Evolutionary conservation across 2,113 vertebrate species (phyloP).

Genomic region (Strix aluco): DNA sequence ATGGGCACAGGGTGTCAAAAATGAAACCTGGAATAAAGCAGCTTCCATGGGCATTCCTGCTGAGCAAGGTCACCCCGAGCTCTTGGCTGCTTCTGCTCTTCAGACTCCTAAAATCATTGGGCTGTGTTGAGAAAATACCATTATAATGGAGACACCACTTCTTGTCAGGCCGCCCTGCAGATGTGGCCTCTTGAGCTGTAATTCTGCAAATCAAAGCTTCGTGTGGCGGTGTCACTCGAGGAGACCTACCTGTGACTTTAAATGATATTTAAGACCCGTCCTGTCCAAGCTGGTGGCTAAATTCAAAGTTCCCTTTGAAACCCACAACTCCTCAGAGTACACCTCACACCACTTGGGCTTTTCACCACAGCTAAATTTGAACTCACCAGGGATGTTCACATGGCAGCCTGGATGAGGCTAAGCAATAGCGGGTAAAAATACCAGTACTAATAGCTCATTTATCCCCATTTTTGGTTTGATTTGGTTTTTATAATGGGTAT

Average conservation of each 20-base stretch:
- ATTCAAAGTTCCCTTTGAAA: too few relatives aligned
- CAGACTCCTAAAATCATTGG: too few relatives aligned
- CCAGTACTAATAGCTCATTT: accelerated
- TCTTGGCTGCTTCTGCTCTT: neutral
- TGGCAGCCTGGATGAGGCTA: neutral
- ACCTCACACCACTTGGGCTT: neutral
- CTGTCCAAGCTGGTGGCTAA: neutral
- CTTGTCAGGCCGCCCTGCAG: neutral
- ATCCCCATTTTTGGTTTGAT: neutral
- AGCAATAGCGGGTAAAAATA: too few relatives aligned
- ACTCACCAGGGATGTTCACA: accelerated
- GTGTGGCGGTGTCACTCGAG: neutral
- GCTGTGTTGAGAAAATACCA: neutral
- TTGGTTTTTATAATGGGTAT: neutral
- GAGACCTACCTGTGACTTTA: neutral
- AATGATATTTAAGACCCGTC: neutral
- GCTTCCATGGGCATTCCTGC: neutral
- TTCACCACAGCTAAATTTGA: neutral
- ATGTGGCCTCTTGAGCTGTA: neutral
- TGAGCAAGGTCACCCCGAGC: neutral
- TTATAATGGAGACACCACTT: neutral
- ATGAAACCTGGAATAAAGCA: neutral
- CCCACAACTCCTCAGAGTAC: neutral
- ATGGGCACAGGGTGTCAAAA: too few relatives aligned
- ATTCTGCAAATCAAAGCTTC: neutral